Conservation (phyloP, 2,888 invertebrate species). For the Chloroclystis v-ata region DNA sequence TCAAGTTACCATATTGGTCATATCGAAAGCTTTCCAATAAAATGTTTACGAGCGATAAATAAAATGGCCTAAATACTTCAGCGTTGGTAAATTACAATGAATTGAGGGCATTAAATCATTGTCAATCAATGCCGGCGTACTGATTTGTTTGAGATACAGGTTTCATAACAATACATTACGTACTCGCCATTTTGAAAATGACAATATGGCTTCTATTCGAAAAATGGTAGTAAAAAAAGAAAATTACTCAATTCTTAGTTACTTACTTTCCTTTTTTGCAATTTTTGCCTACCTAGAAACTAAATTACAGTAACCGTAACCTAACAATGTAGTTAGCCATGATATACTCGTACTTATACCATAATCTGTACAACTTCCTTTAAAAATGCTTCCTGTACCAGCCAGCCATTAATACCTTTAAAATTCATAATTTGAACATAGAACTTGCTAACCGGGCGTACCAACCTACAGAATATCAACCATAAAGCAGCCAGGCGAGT, state of each 20-base stretch:
- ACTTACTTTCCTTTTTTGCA: neutral
- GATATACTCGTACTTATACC: no score
- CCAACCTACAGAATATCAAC: neutral
- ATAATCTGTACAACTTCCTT: no score
- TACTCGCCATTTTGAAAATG: neutral
- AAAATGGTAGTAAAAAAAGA: neutral
- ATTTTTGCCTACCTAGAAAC: neutral
- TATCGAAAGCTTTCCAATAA: conserved; percentile 13
- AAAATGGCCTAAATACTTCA: conserved; percentile 30
- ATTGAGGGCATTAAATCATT: conserved; percentile 31
- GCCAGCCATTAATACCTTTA: no score
- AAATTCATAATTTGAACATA: no score
- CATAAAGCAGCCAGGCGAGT: neutral
- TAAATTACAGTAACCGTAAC: no score
- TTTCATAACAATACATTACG: conserved; percentile 1
- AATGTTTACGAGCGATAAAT: conserved; percentile 21
- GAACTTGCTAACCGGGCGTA: no score
- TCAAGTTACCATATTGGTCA: neutral
- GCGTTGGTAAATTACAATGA: conserved; percentile 24
- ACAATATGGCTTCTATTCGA: neutral
- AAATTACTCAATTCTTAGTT: neutral
- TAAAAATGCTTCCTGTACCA: no score
- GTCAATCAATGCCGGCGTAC: conserved; percentile 27
- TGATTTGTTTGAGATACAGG: conserved; percentile 23
- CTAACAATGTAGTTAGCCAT: no score